Base-by-base conservation (phyloP, 2,113 vertebrate genomes). In the Dipodomys stephensi region DNA sequence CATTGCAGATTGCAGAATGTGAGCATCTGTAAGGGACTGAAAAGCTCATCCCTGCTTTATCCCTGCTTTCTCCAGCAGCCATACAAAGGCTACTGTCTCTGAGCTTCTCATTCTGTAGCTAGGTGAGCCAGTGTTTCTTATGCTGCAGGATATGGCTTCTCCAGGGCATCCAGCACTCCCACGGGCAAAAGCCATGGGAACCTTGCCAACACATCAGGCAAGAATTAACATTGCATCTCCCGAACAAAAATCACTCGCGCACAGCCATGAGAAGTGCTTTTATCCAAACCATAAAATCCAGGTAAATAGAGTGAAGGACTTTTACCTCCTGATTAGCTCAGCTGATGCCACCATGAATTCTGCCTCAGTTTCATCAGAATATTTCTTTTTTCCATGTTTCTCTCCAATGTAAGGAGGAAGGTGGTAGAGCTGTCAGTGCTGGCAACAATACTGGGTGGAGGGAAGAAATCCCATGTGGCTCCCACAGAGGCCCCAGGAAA, bases 191-290 rank as follows among this genome's bases (percentile, higher is more conserved):
- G 30, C 81, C 65, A 18, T 8, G 65, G 65, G 81, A 20, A 78
- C 76, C 92, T 87, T 18, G 71, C 68, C 77, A 82, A 49, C 46
- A 46, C 10, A 65, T 6, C 3, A 23, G 19, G 2, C 19, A 30
- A 81, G 39, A 89, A 67, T 16, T 23, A 69, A 30, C 22, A 23
- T 12, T 74, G 78, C 86, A 89, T 90, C 87, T 83, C 69, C 35
- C 78, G 86, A 71, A 87, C 16, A 25, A 78, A 93, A 94, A 74
- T 74, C 30, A 27, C 82, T 72, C 60, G 72, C 49, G 28, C 13
- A n/a, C 7, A 76, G 44, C 73, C 35, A 39, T 46, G 23, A 16
- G 71, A 6, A 28, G 32, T n/a, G 46, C 19, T 87, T 92, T 32
- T 44, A 13, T 44, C 10, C 19, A 16, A 90, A 80, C 73, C 27